Evolutionary conservation across 1,140 invertebrate species (phyloP).

Genomic region (Octopus bimaculoides): DNA sequence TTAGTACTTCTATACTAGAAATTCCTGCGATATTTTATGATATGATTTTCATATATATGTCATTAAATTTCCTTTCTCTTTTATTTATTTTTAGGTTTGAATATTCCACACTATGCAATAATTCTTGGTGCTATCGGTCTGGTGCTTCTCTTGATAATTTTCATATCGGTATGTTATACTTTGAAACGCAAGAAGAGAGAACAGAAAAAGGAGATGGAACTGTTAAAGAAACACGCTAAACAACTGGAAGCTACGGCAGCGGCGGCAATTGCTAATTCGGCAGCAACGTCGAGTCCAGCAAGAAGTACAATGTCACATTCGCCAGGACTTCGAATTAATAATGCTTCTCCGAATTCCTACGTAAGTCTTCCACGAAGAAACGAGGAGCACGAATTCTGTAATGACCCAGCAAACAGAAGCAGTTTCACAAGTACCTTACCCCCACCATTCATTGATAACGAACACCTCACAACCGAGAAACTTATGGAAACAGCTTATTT

Average conservation of each 20-base stretch:
- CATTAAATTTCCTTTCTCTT: background rate
- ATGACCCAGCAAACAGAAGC: background rate
- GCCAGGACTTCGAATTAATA: background rate
- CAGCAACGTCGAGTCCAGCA: background rate
- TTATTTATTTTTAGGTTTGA: background rate
- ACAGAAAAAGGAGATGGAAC: background rate
- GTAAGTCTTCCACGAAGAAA: slow-evolving; percentile 3
- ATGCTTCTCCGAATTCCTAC: background rate
- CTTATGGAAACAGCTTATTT: background rate
- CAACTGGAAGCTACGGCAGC: background rate
- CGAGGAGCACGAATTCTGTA: background rate
- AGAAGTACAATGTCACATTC: background rate
- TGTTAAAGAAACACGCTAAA: background rate
- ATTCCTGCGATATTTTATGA: no score
- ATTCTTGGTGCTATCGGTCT: slow-evolving; percentile 2
- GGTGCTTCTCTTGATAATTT: background rate
- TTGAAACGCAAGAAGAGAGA: background rate
- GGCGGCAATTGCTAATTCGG: background rate
- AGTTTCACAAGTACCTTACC: background rate
- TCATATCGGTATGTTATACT: slow-evolving; percentile 3
- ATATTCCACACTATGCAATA: slow-evolving; percentile 10
- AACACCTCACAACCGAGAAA: background rate
- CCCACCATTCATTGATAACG: background rate
- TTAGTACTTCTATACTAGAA: no score
- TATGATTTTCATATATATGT: no score